These are phyloP conservation scores for Ypsolopha sequella DNA, from an alignment of 2,888 invertebrate genomes.

Conservation along the genomic window DNA sequence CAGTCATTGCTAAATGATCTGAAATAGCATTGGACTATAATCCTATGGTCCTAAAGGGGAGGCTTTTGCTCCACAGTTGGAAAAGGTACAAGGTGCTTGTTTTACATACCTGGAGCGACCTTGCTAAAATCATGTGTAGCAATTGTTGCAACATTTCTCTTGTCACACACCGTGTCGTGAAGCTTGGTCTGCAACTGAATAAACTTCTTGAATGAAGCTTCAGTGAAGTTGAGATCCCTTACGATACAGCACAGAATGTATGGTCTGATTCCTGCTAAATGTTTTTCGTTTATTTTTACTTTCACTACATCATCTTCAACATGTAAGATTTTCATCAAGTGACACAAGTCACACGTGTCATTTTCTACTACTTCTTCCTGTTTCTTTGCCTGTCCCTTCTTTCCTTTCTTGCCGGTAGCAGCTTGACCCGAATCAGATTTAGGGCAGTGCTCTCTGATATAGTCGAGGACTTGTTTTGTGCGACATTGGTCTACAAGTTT, in stretches of 20 bases:
- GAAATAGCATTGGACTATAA: no score
- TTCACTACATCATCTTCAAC: conserved; percentile 57
- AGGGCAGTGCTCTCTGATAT: conserved; percentile 76
- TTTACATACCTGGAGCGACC: conserved; percentile 63
- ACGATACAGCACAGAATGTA: conserved; percentile 82
- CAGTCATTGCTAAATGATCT: no score
- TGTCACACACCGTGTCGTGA: conserved; percentile 82
- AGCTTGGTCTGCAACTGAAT: conserved; percentile 84
- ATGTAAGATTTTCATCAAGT: conserved; percentile 54
- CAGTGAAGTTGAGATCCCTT: conserved; percentile 72
- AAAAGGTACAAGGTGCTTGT: no score
- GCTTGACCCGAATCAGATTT: conserved; percentile 34
- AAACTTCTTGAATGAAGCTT: conserved; percentile 78
- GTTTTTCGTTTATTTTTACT: conserved; percentile 65
- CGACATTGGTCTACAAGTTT: conserved; percentile 83
- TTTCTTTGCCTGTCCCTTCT: conserved; percentile 42
- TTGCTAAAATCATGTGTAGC: conserved; percentile 85
- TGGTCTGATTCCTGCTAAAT: conserved; percentile 74
- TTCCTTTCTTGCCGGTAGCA: conserved; percentile 32
- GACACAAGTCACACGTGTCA: conserved; percentile 35
- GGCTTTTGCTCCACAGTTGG: no score
- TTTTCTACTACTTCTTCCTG: conserved; percentile 40
- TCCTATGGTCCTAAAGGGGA: no score
- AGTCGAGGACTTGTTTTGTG: conserved; percentile 82
- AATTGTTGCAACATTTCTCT: conserved; percentile 82